Percentiles rank a stretch among this genome's conserved stretches.
phyloP scores from a whole-genome alignment of 1,140 invertebrate genomes.

The Ectropis grisescens region DNA sequence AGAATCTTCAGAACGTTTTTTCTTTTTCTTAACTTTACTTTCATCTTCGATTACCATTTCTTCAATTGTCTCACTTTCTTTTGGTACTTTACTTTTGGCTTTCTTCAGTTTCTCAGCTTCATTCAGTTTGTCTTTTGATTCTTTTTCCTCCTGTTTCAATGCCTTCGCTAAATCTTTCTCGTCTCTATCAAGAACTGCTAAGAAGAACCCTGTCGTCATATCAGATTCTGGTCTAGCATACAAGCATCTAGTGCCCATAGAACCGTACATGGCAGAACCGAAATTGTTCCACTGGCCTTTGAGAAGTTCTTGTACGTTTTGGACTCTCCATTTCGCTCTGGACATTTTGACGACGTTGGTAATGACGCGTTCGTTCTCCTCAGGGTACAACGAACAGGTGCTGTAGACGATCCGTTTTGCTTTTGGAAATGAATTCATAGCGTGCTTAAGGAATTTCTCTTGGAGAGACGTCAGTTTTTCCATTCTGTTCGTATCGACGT shows the following conservation, averaged over 20 bases:
- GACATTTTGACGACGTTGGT: conserved; percentile 73
- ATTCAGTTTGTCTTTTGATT: conserved; percentile 6
- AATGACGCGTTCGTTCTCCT: conserved; percentile 95
- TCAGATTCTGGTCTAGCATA: conserved; percentile 82
- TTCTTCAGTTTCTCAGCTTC: too few species aligned
- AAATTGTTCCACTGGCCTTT: conserved; percentile 77
- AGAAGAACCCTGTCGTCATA: conserved; percentile 94
- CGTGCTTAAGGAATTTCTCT: conserved; percentile 86
- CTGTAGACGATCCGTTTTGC: conserved; percentile 93
- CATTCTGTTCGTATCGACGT: conserved; percentile 60
- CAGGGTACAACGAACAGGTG: conserved; percentile 90
- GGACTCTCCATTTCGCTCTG: conserved; percentile 74
- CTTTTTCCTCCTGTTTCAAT: conserved; percentile 9
- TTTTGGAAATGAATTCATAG: conserved; percentile 85
- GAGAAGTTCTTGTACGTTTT: conserved; percentile 72
- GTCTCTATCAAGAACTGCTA: conserved; percentile 86
- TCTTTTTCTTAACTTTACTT: too few species aligned
- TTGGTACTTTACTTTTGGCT: too few species aligned
- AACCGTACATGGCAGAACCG: conserved; percentile 74
- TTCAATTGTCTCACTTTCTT: too few species aligned
- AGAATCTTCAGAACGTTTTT: too few species aligned
- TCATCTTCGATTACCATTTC: too few species aligned
- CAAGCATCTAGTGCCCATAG: conserved; percentile 80
- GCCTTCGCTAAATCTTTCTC: conserved; percentile 33
- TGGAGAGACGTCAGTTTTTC: conserved; percentile 85